phyloP scores from a whole-genome alignment of 2,113 vertebrate genomes.

The Pelusios castaneus region DNA sequence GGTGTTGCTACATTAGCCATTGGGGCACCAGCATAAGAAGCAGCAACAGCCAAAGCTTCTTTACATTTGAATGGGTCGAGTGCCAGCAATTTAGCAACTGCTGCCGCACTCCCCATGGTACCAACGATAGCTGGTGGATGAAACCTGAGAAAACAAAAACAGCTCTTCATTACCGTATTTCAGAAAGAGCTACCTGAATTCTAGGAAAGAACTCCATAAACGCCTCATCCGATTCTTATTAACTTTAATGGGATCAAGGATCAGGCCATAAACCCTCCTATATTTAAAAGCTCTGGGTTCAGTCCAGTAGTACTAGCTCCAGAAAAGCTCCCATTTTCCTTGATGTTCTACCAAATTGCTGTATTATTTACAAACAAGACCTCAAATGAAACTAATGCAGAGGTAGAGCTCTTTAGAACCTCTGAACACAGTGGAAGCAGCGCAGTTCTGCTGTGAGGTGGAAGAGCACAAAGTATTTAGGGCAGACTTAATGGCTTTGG shows the following conservation, averaged over 20 bases:
- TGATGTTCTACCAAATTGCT: background rate
- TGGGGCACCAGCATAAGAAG: slow-evolving; percentile 90
- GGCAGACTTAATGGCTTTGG: background rate
- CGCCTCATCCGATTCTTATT: no score
- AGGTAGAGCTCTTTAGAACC: background rate
- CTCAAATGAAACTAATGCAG: background rate
- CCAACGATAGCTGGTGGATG: slow-evolving; percentile 93
- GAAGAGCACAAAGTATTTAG: background rate
- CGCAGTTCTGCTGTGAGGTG: background rate
- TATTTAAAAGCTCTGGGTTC: fast-evolving
- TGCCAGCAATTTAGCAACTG: slow-evolving; percentile 86
- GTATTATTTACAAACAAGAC: background rate
- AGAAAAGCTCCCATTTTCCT: background rate
- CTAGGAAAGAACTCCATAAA: background rate
- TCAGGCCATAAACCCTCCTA: background rate
- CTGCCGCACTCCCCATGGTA: slow-evolving; percentile 91
- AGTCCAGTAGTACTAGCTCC: background rate
- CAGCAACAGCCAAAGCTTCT: slow-evolving; percentile 89
- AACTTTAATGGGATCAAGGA: background rate
- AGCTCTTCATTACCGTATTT: background rate
- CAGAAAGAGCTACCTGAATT: background rate
- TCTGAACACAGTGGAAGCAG: background rate
- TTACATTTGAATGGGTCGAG: slow-evolving; percentile 79
- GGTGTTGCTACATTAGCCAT: slow-evolving; percentile 93
- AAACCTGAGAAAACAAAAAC: slow-evolving; percentile 80